Percentiles rank a stretch among this genome's conserved stretches.
phyloP scores from a whole-genome alignment of 1,140 invertebrate species.

The Probaryconus sp. region DNA sequence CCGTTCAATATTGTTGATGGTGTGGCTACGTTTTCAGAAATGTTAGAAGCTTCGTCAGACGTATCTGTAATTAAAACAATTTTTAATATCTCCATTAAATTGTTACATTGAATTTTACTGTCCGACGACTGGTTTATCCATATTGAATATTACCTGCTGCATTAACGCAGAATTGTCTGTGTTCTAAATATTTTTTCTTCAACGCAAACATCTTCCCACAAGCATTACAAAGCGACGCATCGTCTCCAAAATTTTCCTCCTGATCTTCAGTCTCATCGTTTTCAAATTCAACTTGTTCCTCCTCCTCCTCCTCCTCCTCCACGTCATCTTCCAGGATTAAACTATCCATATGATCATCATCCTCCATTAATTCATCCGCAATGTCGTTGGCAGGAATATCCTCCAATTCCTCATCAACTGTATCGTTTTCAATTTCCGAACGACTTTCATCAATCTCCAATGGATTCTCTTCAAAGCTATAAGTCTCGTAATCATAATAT shows the following conservation, averaged over 20 bases:
- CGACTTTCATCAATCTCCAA: slow-evolving; percentile 4
- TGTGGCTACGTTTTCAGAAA: slow-evolving; percentile 1
- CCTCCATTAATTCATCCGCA: neutral
- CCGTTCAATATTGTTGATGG: slow-evolving; percentile 9
- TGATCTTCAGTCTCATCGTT: slow-evolving; percentile 9
- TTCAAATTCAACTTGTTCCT: too few species aligned
- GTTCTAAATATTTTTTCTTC: slow-evolving; percentile 41
- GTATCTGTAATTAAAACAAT: slow-evolving; percentile 6
- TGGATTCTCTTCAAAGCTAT: slow-evolving; percentile 31
- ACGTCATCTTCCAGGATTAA: neutral
- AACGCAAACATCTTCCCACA: slow-evolving; percentile 45
- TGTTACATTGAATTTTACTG: too few species aligned
- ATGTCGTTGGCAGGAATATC: slow-evolving; percentile 1
- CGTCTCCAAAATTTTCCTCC: slow-evolving; percentile 10
- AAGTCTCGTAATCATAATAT: slow-evolving; percentile 38
- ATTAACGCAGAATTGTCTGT: slow-evolving; percentile 22
- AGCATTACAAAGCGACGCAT: slow-evolving; percentile 40
- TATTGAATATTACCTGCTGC: slow-evolving; percentile 34
- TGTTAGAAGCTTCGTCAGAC: slow-evolving; percentile 26
- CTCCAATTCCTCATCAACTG: slow-evolving; percentile 15
- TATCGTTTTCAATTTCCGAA: slow-evolving; percentile 4
- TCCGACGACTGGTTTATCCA: too few species aligned
- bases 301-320: slow-evolving; percentile 14
- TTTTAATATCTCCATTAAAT: too few species aligned
- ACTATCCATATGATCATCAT: too few species aligned